Percentiles rank a stretch among this genome's conserved stretches.
Conservation (phyloP, 2,113 vertebrate species). For the Coreoperca whiteheadi region DNA sequence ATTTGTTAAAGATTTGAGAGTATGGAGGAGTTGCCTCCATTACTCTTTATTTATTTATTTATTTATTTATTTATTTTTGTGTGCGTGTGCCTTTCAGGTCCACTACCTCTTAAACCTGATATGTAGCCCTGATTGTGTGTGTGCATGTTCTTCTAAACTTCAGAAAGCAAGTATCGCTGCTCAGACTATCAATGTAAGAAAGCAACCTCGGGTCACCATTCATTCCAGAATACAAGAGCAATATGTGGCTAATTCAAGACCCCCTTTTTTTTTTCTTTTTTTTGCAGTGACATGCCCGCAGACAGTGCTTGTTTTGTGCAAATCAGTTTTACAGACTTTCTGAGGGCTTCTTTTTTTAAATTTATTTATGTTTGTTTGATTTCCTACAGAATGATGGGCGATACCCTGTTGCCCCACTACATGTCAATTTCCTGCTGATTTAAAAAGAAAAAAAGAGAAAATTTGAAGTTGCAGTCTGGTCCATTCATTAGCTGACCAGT, state of each 20-base stretch:
- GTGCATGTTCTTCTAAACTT: conserved; percentile 4
- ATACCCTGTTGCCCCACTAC: not conserved
- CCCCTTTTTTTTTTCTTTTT: conserved; percentile 28
- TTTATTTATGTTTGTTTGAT: conserved; percentile 21
- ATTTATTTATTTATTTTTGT: too few relatives aligned
- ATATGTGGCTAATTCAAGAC: conserved; percentile 19
- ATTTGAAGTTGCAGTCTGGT: not conserved
- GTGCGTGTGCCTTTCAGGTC: conserved; percentile 25
- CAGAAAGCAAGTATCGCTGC: conserved; percentile 19
- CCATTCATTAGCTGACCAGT: not conserved
- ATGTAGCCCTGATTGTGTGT: not conserved
- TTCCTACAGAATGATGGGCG: conserved; percentile 26
- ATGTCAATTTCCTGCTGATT: conserved; percentile 54
- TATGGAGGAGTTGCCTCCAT: conserved; percentile 5
- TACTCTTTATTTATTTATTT: too few relatives aligned
- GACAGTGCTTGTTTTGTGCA: conserved; percentile 59
- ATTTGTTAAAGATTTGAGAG: conserved; percentile 28
- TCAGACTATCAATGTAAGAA: conserved; percentile 42
- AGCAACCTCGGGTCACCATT: conserved; percentile 58
- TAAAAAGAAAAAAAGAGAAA: not conserved
- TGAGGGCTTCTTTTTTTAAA: conserved; percentile 1
- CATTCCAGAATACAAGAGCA: conserved; percentile 55
- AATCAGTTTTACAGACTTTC: conserved; percentile 57
- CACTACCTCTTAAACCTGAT: conserved; percentile 15
- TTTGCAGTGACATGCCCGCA: conserved; percentile 30